Percentiles rank a stretch among this genome's conserved stretches.
These are phyloP conservation scores for Amia ocellicauda DNA, from an alignment of 2,113 vertebrate genomes.

Conservation along the genomic window DNA sequence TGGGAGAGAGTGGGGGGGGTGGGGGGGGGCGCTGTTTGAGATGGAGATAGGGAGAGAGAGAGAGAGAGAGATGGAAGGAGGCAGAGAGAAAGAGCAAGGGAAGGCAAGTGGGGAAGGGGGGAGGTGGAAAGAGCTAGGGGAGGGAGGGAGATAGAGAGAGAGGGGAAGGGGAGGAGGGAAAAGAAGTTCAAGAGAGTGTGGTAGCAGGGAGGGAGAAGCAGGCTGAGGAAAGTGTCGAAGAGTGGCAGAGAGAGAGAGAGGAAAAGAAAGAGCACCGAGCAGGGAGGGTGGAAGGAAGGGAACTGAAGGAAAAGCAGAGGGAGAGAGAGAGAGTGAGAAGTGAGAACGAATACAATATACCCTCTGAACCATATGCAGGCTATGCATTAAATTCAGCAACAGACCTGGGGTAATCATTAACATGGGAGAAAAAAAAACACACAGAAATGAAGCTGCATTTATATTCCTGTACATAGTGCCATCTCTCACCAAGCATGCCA, in stretches of 20 bases:
- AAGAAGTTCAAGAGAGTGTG: conserved; percentile 18
- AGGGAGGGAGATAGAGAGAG: conserved; percentile 13
- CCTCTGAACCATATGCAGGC: too few species aligned
- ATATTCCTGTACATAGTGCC: too few species aligned
- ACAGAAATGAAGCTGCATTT: too few species aligned
- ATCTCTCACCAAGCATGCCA: too few species aligned
- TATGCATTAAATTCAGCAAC: too few species aligned
- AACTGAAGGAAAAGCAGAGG: not conserved
- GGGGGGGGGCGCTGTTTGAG: conserved; percentile 13
- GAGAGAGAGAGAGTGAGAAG: too few species aligned
- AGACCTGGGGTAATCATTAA: too few species aligned
- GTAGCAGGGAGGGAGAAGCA: conserved; percentile 5
- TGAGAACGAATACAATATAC: too few species aligned
- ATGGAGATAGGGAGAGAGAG: not conserved
- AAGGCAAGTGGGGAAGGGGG: conserved; percentile 13
- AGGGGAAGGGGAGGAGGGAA: conserved; percentile 15
- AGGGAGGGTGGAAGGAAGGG: not conserved
- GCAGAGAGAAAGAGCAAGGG: conserved; percentile 12
- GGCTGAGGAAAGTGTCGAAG: not conserved
- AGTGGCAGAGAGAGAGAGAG: not conserved
- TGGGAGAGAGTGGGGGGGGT: conserved; percentile 38
- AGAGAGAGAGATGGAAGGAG: conserved; percentile 12
- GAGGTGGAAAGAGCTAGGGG: conserved; percentile 7
- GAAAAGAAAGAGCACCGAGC: not conserved
- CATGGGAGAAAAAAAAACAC: too few species aligned